phyloP scores from a whole-genome alignment of 2,113 vertebrate species.

The Leptodactylus fuscus region DNA sequence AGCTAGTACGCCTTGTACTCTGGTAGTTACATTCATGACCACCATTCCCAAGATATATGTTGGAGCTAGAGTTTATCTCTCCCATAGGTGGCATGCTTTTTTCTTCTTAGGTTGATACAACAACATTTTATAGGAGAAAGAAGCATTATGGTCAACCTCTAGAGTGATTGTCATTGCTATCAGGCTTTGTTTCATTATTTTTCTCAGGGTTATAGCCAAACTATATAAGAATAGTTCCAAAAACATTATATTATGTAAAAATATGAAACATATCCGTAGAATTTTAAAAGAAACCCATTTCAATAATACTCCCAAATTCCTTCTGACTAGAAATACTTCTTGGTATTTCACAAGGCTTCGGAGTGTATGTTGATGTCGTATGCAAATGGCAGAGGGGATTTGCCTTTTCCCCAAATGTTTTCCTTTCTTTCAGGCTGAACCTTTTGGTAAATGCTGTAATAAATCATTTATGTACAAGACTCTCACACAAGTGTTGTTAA shows the following conservation, averaged over 20 bases:
- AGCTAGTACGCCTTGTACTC: no score
- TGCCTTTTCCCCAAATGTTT: conserved; percentile 2
- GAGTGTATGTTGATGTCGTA: neutral
- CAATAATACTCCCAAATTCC: neutral
- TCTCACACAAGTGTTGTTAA: neutral
- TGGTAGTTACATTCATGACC: no score
- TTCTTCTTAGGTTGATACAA: no score
- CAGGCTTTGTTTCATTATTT: no score
- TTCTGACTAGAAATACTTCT: neutral
- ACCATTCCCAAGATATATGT: no score
- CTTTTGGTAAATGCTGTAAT: conserved; percentile 45
- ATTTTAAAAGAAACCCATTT: neutral
- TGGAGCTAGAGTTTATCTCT: no score
- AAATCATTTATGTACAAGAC: conserved; percentile 41
- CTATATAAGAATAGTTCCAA: neutral
- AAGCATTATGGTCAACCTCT: no score
- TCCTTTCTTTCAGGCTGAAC: neutral
- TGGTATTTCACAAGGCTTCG: neutral
- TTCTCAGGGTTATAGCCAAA: neutral
- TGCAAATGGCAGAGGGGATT: conserved; percentile 6
- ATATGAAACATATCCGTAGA: neutral
- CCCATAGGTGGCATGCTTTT: no score
- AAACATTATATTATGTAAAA: no score
- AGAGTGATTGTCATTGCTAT: no score
- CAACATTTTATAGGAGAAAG: no score